Conservation (phyloP, 2,797 vertebrate genomes). For the Myotis planiceps region DNA sequence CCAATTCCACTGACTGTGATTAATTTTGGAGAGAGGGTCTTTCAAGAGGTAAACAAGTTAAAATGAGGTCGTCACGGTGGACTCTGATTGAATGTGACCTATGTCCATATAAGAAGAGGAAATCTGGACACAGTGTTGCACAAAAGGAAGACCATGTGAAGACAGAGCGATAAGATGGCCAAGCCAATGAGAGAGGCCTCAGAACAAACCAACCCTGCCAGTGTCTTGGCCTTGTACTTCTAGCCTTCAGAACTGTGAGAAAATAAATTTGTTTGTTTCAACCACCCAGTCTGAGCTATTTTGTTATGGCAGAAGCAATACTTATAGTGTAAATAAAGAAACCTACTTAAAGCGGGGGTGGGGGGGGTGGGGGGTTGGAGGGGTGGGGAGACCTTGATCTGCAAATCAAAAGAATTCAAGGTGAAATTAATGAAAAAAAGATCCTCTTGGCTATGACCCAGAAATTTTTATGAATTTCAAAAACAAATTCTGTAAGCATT, state of each 20-base stretch:
- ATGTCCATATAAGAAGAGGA: not conserved
- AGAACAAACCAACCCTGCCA: rapidly evolving
- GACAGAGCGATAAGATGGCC: not conserved
- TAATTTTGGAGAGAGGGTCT: not conserved
- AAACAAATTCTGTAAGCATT: not conserved
- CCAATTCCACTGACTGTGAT: not conserved
- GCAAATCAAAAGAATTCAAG: not conserved
- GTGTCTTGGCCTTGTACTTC: not conserved
- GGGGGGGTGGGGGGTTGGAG: no score
- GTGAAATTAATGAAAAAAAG: not conserved
- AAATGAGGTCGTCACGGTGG: not conserved
- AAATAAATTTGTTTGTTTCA: not conserved
- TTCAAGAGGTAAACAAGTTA: not conserved
- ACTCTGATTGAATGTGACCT: not conserved
- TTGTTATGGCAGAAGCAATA: not conserved
- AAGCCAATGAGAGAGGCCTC: not conserved
- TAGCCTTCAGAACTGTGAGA: not conserved
- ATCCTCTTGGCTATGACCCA: not conserved
- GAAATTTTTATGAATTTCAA: not conserved
- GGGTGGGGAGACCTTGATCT: not conserved
- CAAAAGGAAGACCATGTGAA: not conserved
- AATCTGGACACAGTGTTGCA: not conserved
- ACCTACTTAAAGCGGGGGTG: not conserved
- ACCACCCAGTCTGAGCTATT: not conserved
- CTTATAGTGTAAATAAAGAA: not conserved